phyloP scores from a whole-genome alignment of 2,797 vertebrate genomes.

The Pangasius mekongensis region DNA sequence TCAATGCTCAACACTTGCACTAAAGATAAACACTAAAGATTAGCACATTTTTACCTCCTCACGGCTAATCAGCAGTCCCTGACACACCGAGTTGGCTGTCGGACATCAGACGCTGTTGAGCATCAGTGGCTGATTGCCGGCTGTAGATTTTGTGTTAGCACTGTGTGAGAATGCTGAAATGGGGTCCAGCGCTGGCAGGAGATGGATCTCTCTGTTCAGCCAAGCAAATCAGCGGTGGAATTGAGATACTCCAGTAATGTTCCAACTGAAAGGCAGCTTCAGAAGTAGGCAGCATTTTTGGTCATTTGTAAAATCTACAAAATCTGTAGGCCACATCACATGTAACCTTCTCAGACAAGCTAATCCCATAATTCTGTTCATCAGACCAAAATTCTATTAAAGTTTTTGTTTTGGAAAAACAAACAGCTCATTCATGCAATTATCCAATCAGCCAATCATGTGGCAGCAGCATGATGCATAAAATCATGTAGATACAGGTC shows the following conservation, averaged over 20 bases:
- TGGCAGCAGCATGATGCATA: neutral
- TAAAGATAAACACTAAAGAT: constrained; percentile 16
- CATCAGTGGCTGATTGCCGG: constrained; percentile 8
- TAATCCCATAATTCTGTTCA: neutral
- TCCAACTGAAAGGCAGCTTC: neutral
- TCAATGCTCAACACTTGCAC: neutral
- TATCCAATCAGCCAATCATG: neutral
- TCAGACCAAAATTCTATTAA: neutral
- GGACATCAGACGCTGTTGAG: neutral
- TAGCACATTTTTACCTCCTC: constrained; percentile 13
- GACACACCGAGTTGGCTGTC: constrained; percentile 12
- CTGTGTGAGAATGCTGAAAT: constrained; percentile 5
- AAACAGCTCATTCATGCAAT: neutral
- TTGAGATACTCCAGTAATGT: neutral
- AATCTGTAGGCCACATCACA: neutral
- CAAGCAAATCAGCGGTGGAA: neutral
- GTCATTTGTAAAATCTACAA: neutral
- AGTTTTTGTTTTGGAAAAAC: neutral
- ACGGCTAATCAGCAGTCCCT: constrained; percentile 19
- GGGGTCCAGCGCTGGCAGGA: neutral
- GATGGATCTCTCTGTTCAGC: constrained; percentile 12
- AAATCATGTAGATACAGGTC: neutral
- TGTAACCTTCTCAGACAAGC: neutral
- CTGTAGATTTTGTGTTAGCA: constrained; percentile 15
- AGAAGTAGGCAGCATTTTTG: neutral